These are phyloP conservation scores for Sinosuthora webbiana DNA, from an alignment of 2,113 vertebrate species.

Conservation along the genomic window DNA sequence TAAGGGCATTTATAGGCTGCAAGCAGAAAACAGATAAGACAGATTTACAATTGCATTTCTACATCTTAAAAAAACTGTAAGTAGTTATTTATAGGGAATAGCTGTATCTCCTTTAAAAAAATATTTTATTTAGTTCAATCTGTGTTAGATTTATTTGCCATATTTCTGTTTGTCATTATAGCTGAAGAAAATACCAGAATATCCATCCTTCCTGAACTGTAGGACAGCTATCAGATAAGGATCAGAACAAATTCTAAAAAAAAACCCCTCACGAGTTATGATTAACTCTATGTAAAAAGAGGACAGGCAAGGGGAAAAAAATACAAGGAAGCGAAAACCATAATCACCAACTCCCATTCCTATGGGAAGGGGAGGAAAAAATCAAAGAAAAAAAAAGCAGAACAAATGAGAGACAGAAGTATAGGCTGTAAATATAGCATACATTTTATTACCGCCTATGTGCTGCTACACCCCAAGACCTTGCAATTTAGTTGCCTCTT, in stretches of 20 bases:
- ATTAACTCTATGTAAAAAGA: slow-evolving; percentile 51
- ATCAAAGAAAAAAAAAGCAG: neutral
- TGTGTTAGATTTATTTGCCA: neutral
- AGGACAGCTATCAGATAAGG: slow-evolving; percentile 21
- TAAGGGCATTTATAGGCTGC: neutral
- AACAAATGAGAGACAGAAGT: neutral
- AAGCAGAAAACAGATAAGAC: slow-evolving; percentile 3
- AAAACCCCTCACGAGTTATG: neutral
- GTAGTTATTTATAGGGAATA: neutral
- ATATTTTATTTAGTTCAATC: neutral
- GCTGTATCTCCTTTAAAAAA: neutral
- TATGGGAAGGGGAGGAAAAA: neutral
- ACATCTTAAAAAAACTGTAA: neutral
- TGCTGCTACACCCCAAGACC: slow-evolving; percentile 53
- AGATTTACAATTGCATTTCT: neutral
- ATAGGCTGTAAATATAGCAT: slow-evolving; percentile 23
- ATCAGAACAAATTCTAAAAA: slow-evolving; percentile 47
- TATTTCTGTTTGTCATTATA: slow-evolving; percentile 17
- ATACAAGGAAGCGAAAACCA: neutral
- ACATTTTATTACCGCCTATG: slow-evolving; percentile 39
- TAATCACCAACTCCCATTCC: slow-evolving; percentile 5
- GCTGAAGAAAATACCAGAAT: slow-evolving; percentile 26
- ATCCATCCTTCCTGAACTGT: neutral
- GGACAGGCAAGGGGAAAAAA: slow-evolving; percentile 10
- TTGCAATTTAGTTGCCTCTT: slow-evolving; percentile 70